Conservation (phyloP, 2,888 invertebrate genomes). For the Craniophora ligustri region DNA sequence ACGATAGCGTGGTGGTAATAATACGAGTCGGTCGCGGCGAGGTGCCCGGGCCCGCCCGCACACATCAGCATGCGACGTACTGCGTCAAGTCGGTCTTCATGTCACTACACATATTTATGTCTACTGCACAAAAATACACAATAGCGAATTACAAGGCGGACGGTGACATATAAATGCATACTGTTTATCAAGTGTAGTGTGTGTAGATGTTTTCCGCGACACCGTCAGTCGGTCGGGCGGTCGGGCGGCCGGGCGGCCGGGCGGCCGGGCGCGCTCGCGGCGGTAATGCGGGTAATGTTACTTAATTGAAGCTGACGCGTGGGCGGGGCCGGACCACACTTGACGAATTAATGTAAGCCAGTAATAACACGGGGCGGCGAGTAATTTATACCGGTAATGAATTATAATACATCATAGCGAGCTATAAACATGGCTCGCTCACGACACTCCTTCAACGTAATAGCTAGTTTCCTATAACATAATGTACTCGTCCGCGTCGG, state of each 20-base stretch:
- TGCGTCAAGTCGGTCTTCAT: slow-evolving; percentile 16
- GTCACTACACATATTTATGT: too few species aligned
- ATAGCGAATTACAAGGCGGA: too few species aligned
- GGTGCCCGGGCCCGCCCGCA: slow-evolving; percentile 20
- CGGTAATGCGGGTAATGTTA: slow-evolving; percentile 51
- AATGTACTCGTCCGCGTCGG: slow-evolving; percentile 7
- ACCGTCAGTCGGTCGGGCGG: too few species aligned
- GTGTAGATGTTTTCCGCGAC: not conserved
- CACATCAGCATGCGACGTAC: slow-evolving; percentile 34
- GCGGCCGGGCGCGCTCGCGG: not conserved
- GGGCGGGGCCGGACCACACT: slow-evolving; percentile 70
- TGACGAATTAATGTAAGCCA: slow-evolving; percentile 69
- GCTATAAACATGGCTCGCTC: slow-evolving; percentile 42
- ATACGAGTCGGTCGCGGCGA: slow-evolving; percentile 9
- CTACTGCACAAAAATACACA: too few species aligned
- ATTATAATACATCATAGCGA: slow-evolving; percentile 63
- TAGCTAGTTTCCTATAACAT: slow-evolving; percentile 32
- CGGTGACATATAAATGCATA: too few species aligned
- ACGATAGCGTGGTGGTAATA: slow-evolving; percentile 28
- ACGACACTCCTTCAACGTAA: slow-evolving; percentile 34
- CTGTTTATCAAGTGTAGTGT: too few species aligned
- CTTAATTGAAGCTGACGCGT: slow-evolving; percentile 57
- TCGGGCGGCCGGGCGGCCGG: not conserved
- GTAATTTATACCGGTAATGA: slow-evolving; percentile 63
- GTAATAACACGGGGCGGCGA: slow-evolving; percentile 62